These are phyloP conservation scores for Scaptomyza flava DNA, from an alignment of 2,888 invertebrate species.

Conservation along the genomic window DNA sequence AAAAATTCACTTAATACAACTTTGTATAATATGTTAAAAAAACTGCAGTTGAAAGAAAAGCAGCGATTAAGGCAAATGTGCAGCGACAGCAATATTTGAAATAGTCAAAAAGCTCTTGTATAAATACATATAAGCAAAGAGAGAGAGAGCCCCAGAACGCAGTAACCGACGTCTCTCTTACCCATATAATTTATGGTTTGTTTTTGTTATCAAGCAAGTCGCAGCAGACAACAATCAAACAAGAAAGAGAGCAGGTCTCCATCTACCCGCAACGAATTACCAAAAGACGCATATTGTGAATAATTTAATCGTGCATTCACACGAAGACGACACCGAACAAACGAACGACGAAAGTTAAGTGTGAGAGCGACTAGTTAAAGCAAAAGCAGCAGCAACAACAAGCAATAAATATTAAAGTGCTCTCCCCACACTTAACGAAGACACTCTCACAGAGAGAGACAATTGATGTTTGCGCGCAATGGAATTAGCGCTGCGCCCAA, in stretches of 20 bases:
- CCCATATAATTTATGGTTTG: conserved; percentile 45
- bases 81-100: conserved; percentile 15
- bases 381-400: conserved; percentile 25
- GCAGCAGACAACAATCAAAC: conserved; percentile 27
- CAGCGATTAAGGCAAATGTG: neutral
- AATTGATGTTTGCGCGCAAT: conserved; percentile 61
- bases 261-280: conserved; percentile 24
- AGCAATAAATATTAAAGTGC: conserved; percentile 1
- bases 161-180: conserved; percentile 24
- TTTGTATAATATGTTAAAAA: neutral
- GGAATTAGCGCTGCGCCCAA: conserved; percentile 47
- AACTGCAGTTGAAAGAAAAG: conserved; percentile 20
- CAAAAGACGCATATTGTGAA: conserved; percentile 75
- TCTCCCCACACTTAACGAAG: conserved; percentile 12
- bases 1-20: no score
- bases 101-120: neutral
- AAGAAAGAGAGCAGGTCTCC: conserved; percentile 8
- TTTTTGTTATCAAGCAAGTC: conserved; percentile 38
- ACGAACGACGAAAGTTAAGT: conserved; percentile 9
- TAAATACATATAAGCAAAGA: conserved; percentile 3
- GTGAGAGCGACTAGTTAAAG: conserved; percentile 35
- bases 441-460: conserved; percentile 5
- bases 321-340: conserved; percentile 34
- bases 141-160: conserved; percentile 4
- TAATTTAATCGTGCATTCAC: conserved; percentile 77